Evolutionary conservation across 2,113 vertebrate genomes (phyloP).

Genomic region (Meriones unguiculatus): DNA sequence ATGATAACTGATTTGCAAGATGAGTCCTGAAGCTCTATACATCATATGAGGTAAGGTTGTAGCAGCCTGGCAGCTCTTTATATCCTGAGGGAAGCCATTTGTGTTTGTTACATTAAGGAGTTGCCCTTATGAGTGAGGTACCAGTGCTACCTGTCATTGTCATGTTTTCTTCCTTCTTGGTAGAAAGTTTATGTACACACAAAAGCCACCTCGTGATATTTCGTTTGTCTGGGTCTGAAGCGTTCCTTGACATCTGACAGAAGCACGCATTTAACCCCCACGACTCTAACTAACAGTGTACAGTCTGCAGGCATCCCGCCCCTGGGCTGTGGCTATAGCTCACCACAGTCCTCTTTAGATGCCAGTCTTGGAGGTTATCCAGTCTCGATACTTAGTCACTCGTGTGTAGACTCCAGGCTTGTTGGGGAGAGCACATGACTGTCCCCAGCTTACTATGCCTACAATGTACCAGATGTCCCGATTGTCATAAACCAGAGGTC

Average conservation of each 20-base stretch:
- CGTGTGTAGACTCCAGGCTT: conserved; percentile 89
- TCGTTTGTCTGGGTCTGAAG: background rate
- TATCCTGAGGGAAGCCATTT: background rate
- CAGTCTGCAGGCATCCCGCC: background rate
- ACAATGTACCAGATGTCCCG: conserved; percentile 88
- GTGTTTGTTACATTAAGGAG: background rate
- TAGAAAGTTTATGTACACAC: background rate
- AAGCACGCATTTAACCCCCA: conserved; percentile 34
- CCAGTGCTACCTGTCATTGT: background rate
- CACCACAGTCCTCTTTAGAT: conserved; percentile 77
- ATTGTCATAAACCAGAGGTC: conserved; percentile 91
- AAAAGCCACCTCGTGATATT: background rate
- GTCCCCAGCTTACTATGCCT: conserved; percentile 91
- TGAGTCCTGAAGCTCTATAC: background rate
- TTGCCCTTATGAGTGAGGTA: conserved; percentile 23
- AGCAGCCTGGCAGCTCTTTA: background rate
- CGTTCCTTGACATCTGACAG: conserved; percentile 34
- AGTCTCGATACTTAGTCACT: conserved; percentile 87
- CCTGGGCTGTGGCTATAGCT: background rate
- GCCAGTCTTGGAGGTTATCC: conserved; percentile 86
- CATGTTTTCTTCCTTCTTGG: conserved; percentile 28
- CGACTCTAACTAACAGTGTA: conserved; percentile 14
- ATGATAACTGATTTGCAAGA: background rate
- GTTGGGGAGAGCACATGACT: conserved; percentile 87
- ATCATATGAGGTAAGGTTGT: background rate